Conservation (phyloP, 2,888 invertebrate species). For the Diplazon laetatorius region DNA sequence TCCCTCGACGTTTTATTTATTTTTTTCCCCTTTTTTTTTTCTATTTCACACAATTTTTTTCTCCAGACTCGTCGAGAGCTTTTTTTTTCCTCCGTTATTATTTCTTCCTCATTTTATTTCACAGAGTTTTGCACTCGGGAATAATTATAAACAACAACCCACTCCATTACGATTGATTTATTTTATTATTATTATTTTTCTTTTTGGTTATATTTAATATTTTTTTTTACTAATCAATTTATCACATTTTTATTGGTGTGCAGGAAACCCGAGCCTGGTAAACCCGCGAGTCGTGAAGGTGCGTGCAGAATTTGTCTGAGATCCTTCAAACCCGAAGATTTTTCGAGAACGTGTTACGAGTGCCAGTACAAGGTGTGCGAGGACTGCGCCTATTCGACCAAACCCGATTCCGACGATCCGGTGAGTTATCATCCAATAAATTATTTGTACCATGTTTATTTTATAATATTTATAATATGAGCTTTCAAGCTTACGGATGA, state of each 20-base stretch:
- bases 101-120: neutral
- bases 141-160: conserved; percentile 8
- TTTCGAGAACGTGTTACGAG: conserved; percentile 93
- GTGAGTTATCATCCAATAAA: conserved; percentile 83
- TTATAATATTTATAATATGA: too few species aligned
- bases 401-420: conserved; percentile 92
- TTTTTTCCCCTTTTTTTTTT: neutral
- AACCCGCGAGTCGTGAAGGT: conserved; percentile 90
- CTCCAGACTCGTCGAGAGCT: neutral
- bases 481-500: too few species aligned
- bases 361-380: conserved; percentile 96
- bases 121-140: neutral
- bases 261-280: conserved; percentile 86
- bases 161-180: neutral
- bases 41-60: too few species aligned
- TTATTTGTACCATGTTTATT: too few species aligned
- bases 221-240: neutral
- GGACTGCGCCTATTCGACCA: conserved; percentile 95
- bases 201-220: neutral
- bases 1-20: neutral
- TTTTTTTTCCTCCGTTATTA: neutral
- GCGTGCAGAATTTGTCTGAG: conserved; percentile 94
- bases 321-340: conserved; percentile 94
- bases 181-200: neutral
- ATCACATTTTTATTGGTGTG: conserved; percentile 11